Base-by-base conservation (phyloP, 2,113 vertebrate species). In the Fregata magnificens region DNA sequence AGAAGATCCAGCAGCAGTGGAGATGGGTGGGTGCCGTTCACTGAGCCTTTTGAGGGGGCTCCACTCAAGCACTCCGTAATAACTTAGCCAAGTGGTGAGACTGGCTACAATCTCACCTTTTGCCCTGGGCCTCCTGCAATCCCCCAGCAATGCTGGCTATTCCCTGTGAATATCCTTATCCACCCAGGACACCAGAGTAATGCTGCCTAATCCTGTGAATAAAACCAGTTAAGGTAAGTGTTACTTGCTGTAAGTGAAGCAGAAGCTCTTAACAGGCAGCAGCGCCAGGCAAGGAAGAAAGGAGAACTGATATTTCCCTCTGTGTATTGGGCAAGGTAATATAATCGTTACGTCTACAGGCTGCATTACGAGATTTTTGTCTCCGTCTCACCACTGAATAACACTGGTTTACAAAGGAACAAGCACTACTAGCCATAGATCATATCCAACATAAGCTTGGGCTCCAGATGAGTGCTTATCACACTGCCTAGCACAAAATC, bases 61-160 rank as follows among this genome's bases (percentile, higher is more conserved):
- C 34, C 0, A 1, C 29, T 77, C 52, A 16, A 65, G 36, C 45
- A 47, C 44, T 40, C 36, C 3, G 0, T 6, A 61, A 36, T 8
- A 73, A 3, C 7, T 77, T 62, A 26, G 32, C 50, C 50, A 58
- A 72, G 12, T 14, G 44, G 21, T 55, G 42, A 86, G 36, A 34
- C 58, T 24, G 62, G 36, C 44, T 80, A 45, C 49, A 65, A 34
- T 29, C 66, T 63, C 78, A 11, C 44, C 28, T 82, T 49, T 85
- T 61, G 71, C 88, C 58, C 45, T 8, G 2, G 62, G 53, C 49
- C 18, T 72, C 88, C 86, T 58, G 74, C 62, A 86, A 69, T 74
- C 63, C 58, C 47, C 53, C n/a, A 81, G 44, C 36, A 56, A 72
- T 12, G 29, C 19, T 25, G 66, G 36, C 66, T 69, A 6, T 83